A percentile compares a stretch with the other conserved stretches of the same genome.
These are phyloP conservation scores for Gymnogyps californianus DNA, from an alignment of 2,113 vertebrate species.

Conservation along the genomic window DNA sequence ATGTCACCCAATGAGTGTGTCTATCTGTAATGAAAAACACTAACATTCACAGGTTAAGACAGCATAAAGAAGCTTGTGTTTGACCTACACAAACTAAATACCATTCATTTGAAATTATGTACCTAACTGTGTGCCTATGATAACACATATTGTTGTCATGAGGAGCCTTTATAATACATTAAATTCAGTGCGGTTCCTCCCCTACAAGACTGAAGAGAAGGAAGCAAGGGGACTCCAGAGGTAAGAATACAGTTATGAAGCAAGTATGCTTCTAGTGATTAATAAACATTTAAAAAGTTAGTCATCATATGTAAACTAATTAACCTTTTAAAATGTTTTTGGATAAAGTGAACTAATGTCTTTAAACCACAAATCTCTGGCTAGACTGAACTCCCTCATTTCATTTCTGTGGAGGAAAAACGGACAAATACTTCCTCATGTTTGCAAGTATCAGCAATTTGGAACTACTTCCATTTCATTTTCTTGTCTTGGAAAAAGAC, in stretches of 20 bases:
- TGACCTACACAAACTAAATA: neutral
- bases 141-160: neutral
- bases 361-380: neutral
- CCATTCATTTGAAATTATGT: neutral
- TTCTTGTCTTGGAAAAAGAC: neutral
- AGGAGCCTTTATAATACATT: neutral
- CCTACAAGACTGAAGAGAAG: neutral
- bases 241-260: neutral
- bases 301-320: neutral
- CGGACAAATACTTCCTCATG: neutral
- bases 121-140: neutral
- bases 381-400: neutral
- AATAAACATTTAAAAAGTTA: neutral
- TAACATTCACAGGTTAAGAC: neutral
- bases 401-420: neutral
- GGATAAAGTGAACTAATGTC: neutral
- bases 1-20: neutral
- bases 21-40: neutral
- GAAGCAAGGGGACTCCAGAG: neutral
- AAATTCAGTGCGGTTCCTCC: neutral
- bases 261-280: neutral
- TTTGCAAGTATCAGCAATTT: neutral
- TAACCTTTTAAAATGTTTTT: neutral
- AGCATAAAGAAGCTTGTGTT: neutral
- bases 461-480: neutral